Conservation (phyloP, 1,140 invertebrate genomes). For the Rhagoletis zephyria region DNA sequence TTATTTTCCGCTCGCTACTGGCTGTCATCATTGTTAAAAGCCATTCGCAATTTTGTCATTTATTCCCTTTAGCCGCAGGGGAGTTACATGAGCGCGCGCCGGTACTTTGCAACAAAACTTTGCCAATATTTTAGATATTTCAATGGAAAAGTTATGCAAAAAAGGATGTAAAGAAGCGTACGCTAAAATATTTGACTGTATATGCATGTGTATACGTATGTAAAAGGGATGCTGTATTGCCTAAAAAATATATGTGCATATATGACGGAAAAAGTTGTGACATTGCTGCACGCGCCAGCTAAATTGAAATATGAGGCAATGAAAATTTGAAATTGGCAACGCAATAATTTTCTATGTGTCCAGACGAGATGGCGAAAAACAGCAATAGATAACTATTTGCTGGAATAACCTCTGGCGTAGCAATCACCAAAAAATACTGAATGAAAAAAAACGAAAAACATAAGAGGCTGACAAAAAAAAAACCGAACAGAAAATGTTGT, state of each 20-base stretch:
- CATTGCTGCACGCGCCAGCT: not conserved
- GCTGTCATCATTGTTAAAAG: conserved; percentile 32
- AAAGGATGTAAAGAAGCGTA: not conserved
- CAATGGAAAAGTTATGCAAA: conserved; percentile 46
- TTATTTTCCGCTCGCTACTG: not conserved
- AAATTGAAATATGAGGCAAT: conserved; percentile 51
- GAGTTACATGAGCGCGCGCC: conserved; percentile 3
- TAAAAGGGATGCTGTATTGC: not conserved
- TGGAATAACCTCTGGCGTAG: not conserved
- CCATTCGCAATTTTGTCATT: conserved; percentile 33
- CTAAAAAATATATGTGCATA: not conserved
- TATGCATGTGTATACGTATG: not conserved
- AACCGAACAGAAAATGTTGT: not conserved
- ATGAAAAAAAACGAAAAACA: not conserved
- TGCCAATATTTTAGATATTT: conserved; percentile 51
- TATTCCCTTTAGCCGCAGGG: conserved; percentile 35
- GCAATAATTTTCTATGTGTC: not conserved
- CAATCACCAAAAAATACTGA: not conserved
- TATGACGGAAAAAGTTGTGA: not conserved
- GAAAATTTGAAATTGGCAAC: conserved; percentile 45
- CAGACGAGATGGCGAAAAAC: not conserved
- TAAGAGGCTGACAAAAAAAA: not conserved
- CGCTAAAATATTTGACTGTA: not conserved
- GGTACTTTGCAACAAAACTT: conserved; percentile 39
- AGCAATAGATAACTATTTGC: not conserved